Conservation (phyloP, 2,797 vertebrate species). For the Bovichtus diacanthus region DNA sequence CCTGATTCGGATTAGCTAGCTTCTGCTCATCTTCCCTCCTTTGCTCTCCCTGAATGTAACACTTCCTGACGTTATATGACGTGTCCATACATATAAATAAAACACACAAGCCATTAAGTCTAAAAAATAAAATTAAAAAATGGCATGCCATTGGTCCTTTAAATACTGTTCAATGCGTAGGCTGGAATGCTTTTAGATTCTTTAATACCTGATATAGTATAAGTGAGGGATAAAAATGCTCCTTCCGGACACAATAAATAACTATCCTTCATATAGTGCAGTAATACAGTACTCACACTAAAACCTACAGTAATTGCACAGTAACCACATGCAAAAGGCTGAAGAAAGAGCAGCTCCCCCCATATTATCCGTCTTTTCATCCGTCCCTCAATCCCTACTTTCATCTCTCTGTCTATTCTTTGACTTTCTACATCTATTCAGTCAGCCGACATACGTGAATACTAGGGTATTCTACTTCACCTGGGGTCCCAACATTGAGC, state of each 20-base stretch:
- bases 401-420: conserved; percentile 56
- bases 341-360: conserved; percentile 26
- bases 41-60: conserved; percentile 73
- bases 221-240: conserved; percentile 79
- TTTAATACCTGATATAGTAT: conserved; percentile 84
- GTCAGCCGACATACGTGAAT: conserved; percentile 32
- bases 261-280: conserved; percentile 85
- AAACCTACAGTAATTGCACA: conserved; percentile 89
- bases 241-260: conserved; percentile 84
- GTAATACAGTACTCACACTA: conserved; percentile 85
- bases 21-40: conserved; percentile 46
- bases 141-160: conserved; percentile 83
- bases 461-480: conserved; percentile 45
- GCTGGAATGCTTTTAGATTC: conserved; percentile 85
- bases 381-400: conserved; percentile 65
- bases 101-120: conserved; percentile 68
- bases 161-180: conserved; percentile 83
- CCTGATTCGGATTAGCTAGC: conserved; percentile 64
- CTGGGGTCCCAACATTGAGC: conserved; percentile 47
- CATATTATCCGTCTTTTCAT: conserved; percentile 26
- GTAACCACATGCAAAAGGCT: conserved; percentile 80
- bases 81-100: conserved; percentile 73
- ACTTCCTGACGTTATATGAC: conserved; percentile 51
- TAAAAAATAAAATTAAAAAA: conserved; percentile 49
- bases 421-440: conserved; percentile 61